Percentiles rank a stretch among this genome's conserved stretches.
Conservation (phyloP, 2,888 invertebrate species). For the Spisula solida region DNA sequence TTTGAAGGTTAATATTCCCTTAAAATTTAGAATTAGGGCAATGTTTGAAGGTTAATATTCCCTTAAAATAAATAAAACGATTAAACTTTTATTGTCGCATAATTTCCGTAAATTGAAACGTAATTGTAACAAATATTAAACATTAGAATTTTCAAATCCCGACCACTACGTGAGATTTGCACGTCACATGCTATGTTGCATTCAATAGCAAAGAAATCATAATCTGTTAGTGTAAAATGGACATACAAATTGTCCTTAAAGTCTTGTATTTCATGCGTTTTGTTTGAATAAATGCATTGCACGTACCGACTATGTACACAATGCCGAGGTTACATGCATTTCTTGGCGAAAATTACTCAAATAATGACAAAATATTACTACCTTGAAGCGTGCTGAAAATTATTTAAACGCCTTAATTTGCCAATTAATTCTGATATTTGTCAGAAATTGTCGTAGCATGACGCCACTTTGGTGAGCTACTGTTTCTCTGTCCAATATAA, state of each 20-base stretch:
- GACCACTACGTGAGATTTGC: not conserved
- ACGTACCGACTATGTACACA: constrained; percentile 9
- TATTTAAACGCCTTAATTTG: constrained; percentile 56
- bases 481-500: constrained; percentile 62
- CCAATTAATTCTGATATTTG: constrained; percentile 70
- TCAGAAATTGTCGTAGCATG: constrained; percentile 67
- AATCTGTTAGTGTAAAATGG: not conserved
- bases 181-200: not conserved
- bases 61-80: not conserved
- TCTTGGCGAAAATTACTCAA: constrained; percentile 24
- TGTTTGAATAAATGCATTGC: constrained; percentile 11
- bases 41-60: not conserved
- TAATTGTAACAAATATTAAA: not conserved
- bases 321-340: constrained; percentile 21
- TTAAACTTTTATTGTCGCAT: not conserved
- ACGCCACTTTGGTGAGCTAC: constrained; percentile 47
- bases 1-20: not conserved
- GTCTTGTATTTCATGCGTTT: not conserved
- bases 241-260: not conserved
- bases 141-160: not conserved
- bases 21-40: not conserved
- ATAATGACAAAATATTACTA: constrained; percentile 43
- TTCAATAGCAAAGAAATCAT: not conserved
- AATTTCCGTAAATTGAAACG: not conserved
- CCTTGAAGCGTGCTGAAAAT: constrained; percentile 36